These are phyloP conservation scores for human (Homo sapiens) DNA, from an alignment of 2,113 vertebrate species.

Conservation along the genomic window GRCh38 chr4:10020001-10020500, in stretches of 20 bases:
- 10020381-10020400: accelerated
- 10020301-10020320: accelerated
- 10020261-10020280: no score
- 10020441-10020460: accelerated
- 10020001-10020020: not conserved
- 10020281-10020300: no score
- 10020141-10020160: not conserved
- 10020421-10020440: not conserved
- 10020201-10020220: not conserved
- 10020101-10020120: accelerated
- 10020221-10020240: not conserved
- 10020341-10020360: not conserved
- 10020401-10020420: accelerated
- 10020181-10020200: accelerated
- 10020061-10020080: not conserved
- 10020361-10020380: not conserved
- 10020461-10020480: not conserved
- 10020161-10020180: not conserved
- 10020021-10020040: not conserved
- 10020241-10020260: no score
- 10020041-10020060: not conserved
- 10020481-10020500: accelerated
- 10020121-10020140: not conserved
- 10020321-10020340: not conserved
- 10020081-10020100: not conserved